phyloP scores from a whole-genome alignment of 2,113 vertebrate genomes.

The Muntiacus muntjak region DNA sequence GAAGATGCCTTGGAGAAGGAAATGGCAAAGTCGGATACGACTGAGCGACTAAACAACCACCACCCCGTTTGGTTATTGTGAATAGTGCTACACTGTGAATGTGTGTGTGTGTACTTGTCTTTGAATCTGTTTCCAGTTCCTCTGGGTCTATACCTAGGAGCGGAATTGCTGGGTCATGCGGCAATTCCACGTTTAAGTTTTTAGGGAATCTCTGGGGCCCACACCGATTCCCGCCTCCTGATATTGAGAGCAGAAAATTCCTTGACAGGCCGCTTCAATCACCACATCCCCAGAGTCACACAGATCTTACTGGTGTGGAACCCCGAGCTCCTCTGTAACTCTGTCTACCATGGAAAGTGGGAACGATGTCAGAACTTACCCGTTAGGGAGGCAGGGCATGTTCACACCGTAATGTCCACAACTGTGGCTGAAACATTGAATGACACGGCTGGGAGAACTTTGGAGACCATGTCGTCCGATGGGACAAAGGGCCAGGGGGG shows the following conservation, averaged over 20 bases:
- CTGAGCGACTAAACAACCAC: neutral
- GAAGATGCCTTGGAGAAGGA: neutral
- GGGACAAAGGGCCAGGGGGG: neutral
- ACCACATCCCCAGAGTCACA: too few species aligned
- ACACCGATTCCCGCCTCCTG: neutral
- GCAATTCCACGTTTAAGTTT: too few species aligned
- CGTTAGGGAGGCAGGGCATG: neutral
- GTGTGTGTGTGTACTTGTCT: rapidly evolving
- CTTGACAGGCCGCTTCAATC: neutral
- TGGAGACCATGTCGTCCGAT: neutral
- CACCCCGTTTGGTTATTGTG: too few species aligned
- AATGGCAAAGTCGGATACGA: neutral
- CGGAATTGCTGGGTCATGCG: neutral
- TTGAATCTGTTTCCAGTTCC: neutral
- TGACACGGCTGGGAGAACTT: neutral
- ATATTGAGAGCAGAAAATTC: neutral
- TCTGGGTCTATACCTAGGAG: neutral
- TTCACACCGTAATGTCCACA: rapidly evolving
- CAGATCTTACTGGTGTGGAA: neutral
- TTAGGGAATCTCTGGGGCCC: neutral
- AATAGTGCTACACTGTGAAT: rapidly evolving
- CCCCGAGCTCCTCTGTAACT: too few species aligned
- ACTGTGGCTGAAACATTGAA: neutral
- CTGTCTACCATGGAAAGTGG: neutral
- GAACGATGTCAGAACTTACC: neutral